Percentiles rank a stretch among this genome's conserved stretches.
phyloP scores from a whole-genome alignment of 2,113 vertebrate species.

The Hemichromis elongatus region DNA sequence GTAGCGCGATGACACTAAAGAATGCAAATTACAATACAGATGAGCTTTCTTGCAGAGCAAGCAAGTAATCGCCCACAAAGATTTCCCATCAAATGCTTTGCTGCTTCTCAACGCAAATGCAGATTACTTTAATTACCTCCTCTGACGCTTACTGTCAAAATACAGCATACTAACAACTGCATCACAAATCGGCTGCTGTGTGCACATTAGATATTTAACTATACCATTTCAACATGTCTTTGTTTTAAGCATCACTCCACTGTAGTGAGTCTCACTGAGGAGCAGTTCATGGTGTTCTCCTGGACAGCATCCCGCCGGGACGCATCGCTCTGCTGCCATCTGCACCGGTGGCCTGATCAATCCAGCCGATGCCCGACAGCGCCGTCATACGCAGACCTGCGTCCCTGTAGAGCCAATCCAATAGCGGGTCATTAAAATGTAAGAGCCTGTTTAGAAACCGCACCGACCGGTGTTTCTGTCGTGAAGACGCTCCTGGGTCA shows the following conservation, averaged over 20 bases:
- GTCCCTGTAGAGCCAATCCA: neutral
- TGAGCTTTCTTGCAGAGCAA: constrained; percentile 10
- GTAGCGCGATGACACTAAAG: neutral
- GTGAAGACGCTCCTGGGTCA: no score
- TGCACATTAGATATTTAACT: neutral
- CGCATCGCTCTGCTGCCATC: neutral
- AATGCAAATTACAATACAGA: constrained; percentile 40
- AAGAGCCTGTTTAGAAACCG: neutral
- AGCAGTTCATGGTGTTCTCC: neutral
- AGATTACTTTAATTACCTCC: constrained; percentile 33
- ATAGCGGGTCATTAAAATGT: neutral
- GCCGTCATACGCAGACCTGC: neutral
- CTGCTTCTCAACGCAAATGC: constrained; percentile 11
- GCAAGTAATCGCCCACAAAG: constrained; percentile 28
- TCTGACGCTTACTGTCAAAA: constrained; percentile 1
- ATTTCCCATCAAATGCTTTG: constrained; percentile 38
- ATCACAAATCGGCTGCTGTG: neutral
- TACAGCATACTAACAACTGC: neutral
- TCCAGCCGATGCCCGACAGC: neutral
- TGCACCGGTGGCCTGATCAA: constrained; percentile 4
- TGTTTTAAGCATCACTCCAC: neutral
- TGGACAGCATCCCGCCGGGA: no score
- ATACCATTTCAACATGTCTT: neutral
- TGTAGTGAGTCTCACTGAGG: neutral
- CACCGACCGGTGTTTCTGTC: neutral